Base-by-base conservation (phyloP, 37 sponge, comb jelly and placozoan genomes). In the Haliclona indistincta region DNA sequence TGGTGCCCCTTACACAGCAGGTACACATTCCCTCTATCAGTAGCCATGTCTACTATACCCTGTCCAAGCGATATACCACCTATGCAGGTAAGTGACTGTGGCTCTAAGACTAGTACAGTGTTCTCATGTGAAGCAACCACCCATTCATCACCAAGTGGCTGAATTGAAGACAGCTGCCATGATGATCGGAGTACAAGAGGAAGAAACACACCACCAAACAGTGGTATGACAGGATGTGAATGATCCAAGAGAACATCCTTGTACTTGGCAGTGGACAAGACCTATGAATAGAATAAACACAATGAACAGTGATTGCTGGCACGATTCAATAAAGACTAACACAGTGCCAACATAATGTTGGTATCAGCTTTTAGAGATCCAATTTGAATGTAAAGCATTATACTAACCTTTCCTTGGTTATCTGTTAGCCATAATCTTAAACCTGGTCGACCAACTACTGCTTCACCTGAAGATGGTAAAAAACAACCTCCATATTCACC, bases 401-500 rank as follows among this genome's bases (percentile, higher is more conserved):
- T 13, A 53, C 61, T 37, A 11, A 83, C 89, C 71, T 86, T 77
- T 70, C 87, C 87, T 11, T 52, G 3, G 3, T 38, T 47, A 47
- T 86, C 68, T 35, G 87, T 80, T 42, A 56, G 66, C 87, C 86
- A 91, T 34, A 91, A 32, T 22, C 92, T 67, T 25, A 91, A 70
- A 0, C 92, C 87, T 38, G 92, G 92, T n/a, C 92, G 58, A 19
- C 76, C 80, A 23, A 29, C 47, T 19, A 42, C 64, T 41, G 43
- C 19, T 1, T 74, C 70, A 13, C 68, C 72, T 2, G 52, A 54
- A n/a, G 45, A 39, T 0, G 51, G 44, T 37, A 58, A 38, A 61
- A 86, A 86, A 32, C 75, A 63, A 22, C 87, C 87, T 30, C 92
- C 92, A 62, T 81, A 91, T 6, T 62, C 61, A 23, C 87, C 92